Evolutionary conservation across 2,888 invertebrate species (phyloP).

Genomic region (Acutogordius australiensis): DNA sequence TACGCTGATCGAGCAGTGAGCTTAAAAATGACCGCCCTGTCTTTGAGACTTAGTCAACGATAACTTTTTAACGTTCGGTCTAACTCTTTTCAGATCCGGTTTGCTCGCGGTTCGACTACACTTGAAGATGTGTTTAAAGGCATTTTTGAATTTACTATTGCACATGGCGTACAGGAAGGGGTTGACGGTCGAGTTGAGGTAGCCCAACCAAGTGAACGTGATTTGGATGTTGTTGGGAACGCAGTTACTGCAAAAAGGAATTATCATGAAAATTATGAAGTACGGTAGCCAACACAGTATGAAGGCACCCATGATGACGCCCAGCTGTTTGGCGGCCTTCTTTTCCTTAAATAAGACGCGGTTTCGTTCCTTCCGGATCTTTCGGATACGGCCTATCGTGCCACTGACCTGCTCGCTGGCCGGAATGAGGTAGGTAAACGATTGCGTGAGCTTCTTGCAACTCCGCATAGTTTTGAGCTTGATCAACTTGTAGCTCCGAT

Average conservation of each 20-base stretch:
- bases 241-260: slow-evolving; percentile 28
- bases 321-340: slow-evolving; percentile 31
- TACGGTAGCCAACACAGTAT: slow-evolving; percentile 33
- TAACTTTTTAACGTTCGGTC: background rate
- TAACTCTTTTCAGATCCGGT: background rate
- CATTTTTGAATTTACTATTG: slow-evolving; percentile 1
- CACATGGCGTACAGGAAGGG: slow-evolving; percentile 10
- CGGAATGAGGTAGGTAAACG: slow-evolving; percentile 13
- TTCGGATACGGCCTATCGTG: background rate
- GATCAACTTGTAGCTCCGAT: too few relatives aligned
- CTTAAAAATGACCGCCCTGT: too few relatives aligned
- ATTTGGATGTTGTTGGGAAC: slow-evolving; percentile 16
- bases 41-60: too few relatives aligned
- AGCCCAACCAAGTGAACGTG: slow-evolving; percentile 3
- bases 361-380: background rate
- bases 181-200: slow-evolving; percentile 9
- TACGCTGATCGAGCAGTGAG: too few relatives aligned
- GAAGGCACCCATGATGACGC: slow-evolving; percentile 32
- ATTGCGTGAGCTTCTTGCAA: background rate
- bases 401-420: background rate
- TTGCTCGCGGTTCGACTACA: background rate
- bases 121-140: slow-evolving; percentile 3
- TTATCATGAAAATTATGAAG: slow-evolving; percentile 30
- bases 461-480: background rate
- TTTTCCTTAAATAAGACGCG: slow-evolving; percentile 23